phyloP scores from a whole-genome alignment of 2,113 vertebrate species.

The Ochotona curzoniae region DNA sequence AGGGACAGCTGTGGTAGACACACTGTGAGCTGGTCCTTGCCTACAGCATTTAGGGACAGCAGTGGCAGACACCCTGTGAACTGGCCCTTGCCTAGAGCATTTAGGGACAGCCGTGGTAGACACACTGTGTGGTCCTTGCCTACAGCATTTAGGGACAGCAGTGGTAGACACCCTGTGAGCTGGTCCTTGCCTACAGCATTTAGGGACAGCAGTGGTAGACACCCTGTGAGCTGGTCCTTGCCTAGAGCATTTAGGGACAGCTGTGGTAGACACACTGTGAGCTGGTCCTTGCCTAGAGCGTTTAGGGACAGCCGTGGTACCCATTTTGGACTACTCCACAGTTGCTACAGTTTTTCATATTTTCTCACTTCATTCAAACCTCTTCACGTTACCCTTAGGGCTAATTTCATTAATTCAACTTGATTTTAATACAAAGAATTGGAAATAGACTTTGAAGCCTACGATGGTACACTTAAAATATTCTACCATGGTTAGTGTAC shows the following conservation, averaged over 20 bases:
- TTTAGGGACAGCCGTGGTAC: background rate
- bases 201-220: background rate
- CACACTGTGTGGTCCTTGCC: background rate
- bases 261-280: background rate
- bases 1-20: background rate
- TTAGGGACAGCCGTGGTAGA: background rate
- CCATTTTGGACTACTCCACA: background rate
- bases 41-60: too few relatives aligned
- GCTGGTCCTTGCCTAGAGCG: background rate
- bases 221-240: background rate
- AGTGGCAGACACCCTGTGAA: background rate
- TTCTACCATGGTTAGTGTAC: background rate
- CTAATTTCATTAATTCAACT: conserved; percentile 3
- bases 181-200: background rate
- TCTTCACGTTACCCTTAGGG: background rate
- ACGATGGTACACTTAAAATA: background rate
- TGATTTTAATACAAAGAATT: background rate
- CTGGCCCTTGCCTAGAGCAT: background rate
- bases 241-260: too few relatives aligned
- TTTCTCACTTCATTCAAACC: background rate
- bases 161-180: background rate
- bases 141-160: too few relatives aligned
- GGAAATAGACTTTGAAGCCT: background rate
- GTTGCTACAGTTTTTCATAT: background rate
- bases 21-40: too few relatives aligned